A percentile compares a stretch with the other conserved stretches of the same genome.
These are phyloP conservation scores for Ophioninae sp. DNA, from an alignment of 2,888 invertebrate genomes.

Conservation along the genomic window DNA sequence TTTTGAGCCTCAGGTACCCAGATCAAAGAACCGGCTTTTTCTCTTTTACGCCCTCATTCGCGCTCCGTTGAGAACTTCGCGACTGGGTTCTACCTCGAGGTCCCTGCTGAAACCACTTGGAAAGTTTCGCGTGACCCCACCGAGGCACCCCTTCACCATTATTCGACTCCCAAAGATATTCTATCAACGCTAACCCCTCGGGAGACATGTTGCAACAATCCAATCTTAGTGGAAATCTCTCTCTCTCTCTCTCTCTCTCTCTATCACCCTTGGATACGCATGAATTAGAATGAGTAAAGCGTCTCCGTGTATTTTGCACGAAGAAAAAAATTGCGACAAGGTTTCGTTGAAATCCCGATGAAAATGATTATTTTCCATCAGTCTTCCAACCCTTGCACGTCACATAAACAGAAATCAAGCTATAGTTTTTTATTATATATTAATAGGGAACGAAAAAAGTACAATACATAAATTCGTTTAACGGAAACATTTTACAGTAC, in stretches of 20 bases:
- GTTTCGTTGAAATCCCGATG: too few species aligned
- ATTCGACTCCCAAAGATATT: constrained; percentile 65
- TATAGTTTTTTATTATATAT: too few species aligned
- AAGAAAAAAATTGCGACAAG: too few species aligned
- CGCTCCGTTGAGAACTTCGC: constrained; percentile 16
- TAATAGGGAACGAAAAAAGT: too few species aligned
- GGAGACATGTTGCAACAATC: constrained; percentile 63
- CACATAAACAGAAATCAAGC: too few species aligned
- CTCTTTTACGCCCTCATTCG: constrained; percentile 60
- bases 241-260: not conserved
- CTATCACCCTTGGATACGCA: not conserved
- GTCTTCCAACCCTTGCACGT: too few species aligned
- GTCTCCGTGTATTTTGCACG: too few species aligned
- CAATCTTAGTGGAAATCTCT: constrained; percentile 68
- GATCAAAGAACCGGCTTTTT: constrained; percentile 69
- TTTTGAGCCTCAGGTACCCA: constrained; percentile 64
- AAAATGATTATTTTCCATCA: too few species aligned
- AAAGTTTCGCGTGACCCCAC: constrained; percentile 33
- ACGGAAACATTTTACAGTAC: too few species aligned
- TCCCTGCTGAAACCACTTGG: constrained; percentile 5
- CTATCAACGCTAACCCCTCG: constrained; percentile 57
- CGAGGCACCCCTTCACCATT: constrained; percentile 50
- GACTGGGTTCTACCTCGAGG: constrained; percentile 9
- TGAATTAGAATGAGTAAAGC: too few species aligned
- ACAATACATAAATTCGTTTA: too few species aligned